Base-by-base conservation (phyloP, 2,888 invertebrate genomes). In the Galeopsomyia nigrocyanea region DNA sequence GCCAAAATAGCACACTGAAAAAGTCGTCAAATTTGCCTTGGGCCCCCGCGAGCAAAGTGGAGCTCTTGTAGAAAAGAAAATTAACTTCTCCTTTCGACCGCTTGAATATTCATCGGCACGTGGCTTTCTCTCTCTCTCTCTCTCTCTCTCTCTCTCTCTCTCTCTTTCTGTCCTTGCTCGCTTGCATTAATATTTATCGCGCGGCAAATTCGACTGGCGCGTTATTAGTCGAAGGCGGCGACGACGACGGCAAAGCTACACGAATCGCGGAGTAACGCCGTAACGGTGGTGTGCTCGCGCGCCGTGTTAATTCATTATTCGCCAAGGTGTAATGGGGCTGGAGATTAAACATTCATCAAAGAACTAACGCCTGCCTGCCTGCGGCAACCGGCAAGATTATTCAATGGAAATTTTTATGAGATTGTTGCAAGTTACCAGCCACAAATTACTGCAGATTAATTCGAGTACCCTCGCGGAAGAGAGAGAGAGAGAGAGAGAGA, bases 61-160 rank as follows among this genome's bases (percentile, higher is more conserved):
- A 26, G 50, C 21, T 19, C 19, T 7, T 3, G 19, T 66, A 71
- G 71, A 76, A 75, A 72, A 76, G 75, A 76, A 77, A 77, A 77
- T 78, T 77, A 76, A 75, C 77, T 77, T 77, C 73, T 72, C 76
- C 53, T 74, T 75, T 68, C 72, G 74, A 7, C 61, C 64, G 71
- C 67, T 39, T 80, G 80, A 79, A 80, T 80, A 80, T 80, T 81
- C 80, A 81, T 80, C 77, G 78, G 75, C 81, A 79, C 80, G 79
- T 76, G 67, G 31, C 31, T 26, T 17, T 10, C 14, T 3, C n/a
- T 14, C 49, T n/a, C 68, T 77, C 76, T 77, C 74, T 39, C 39
- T 39, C 13, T 39, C 31, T 26, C 31, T 10, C 14, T 1, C n/a
- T 14, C 49, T n/a, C 68, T 77, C n/a, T n/a, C n/a, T n/a, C n/a